phyloP scores from a whole-genome alignment of 2,797 vertebrate genomes.

The Xyrichtys novacula region DNA sequence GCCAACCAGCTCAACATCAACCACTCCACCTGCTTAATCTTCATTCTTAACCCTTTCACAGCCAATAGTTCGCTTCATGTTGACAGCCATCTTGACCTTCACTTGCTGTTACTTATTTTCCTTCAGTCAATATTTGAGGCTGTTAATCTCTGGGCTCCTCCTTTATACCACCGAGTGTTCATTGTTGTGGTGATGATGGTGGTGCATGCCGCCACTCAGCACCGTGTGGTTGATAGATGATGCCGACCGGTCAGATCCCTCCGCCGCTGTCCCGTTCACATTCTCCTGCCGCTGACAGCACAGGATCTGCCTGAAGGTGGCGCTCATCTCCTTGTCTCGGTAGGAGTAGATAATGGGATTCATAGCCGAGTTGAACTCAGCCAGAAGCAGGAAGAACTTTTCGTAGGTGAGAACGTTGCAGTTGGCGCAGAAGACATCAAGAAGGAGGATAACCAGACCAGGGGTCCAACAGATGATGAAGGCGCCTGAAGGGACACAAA shows the following conservation, averaged over 20 bases:
- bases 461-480: slow-evolving; percentile 99
- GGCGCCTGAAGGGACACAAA: slow-evolving; percentile 85
- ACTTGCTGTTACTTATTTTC: slow-evolving; percentile 16
- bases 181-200: slow-evolving; percentile 90
- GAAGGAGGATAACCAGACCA: slow-evolving; percentile 93
- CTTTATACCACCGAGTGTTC: slow-evolving; percentile 95
- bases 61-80: slow-evolving; percentile 23
- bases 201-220: slow-evolving; percentile 83
- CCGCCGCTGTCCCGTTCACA: slow-evolving; percentile 87
- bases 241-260: slow-evolving; percentile 95
- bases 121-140: slow-evolving; percentile 31
- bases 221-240: slow-evolving; percentile 98
- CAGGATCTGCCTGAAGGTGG: slow-evolving; percentile 97
- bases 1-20: slow-evolving; percentile 6
- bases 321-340: slow-evolving; percentile 98
- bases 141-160: slow-evolving; percentile 5
- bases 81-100: slow-evolving; percentile 29
- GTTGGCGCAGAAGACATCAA: slow-evolving; percentile 93
- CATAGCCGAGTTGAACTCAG: slow-evolving; percentile 99
- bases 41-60: slow-evolving; percentile 1
- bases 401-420: slow-evolving; percentile 95
- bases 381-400: slow-evolving; percentile 98
- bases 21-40: slow-evolving; percentile 1
- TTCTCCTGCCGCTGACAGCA: slow-evolving; percentile 95
- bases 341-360: slow-evolving; percentile 99